phyloP scores from a whole-genome alignment of 1,140 invertebrate genomes.

The Hycleus phaleratus region DNA sequence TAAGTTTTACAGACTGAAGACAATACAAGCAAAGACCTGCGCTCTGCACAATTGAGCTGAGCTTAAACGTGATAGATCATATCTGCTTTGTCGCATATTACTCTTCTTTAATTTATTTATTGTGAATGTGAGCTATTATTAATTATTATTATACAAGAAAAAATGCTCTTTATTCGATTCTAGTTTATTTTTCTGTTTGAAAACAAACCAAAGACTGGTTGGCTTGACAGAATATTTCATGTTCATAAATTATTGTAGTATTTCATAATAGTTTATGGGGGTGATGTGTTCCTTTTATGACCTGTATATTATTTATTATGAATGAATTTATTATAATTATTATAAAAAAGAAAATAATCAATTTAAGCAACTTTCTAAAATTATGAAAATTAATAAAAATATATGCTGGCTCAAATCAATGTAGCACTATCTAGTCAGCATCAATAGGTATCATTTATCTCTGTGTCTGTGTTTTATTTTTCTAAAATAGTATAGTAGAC shows the following conservation, averaged over 20 bases:
- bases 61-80: slow-evolving; percentile 40
- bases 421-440: slow-evolving; percentile 32
- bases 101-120: slow-evolving; percentile 28
- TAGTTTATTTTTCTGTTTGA: not conserved
- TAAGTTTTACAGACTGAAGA: slow-evolving; percentile 41
- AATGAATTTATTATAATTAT: not conserved
- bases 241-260: slow-evolving; percentile 4
- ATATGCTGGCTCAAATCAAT: slow-evolving; percentile 32
- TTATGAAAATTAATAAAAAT: not conserved
- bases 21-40: slow-evolving; percentile 40
- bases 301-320: slow-evolving; percentile 11
- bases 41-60: slow-evolving; percentile 34
- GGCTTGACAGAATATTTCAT: slow-evolving; percentile 28
- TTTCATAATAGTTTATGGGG: slow-evolving; percentile 2
- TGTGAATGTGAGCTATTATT: slow-evolving; percentile 28
- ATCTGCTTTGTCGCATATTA: slow-evolving; percentile 37
- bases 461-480: slow-evolving; percentile 21
- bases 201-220: slow-evolving; percentile 36
- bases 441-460: slow-evolving; percentile 21
- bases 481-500: slow-evolving; percentile 4
- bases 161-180: too few species aligned
- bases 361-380: slow-evolving; percentile 27
- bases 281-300: slow-evolving; percentile 7
- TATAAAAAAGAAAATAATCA: slow-evolving; percentile 18
- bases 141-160: too few species aligned